Conservation (phyloP, 2,888 invertebrate species). For the Coenonympha glycerion region DNA sequence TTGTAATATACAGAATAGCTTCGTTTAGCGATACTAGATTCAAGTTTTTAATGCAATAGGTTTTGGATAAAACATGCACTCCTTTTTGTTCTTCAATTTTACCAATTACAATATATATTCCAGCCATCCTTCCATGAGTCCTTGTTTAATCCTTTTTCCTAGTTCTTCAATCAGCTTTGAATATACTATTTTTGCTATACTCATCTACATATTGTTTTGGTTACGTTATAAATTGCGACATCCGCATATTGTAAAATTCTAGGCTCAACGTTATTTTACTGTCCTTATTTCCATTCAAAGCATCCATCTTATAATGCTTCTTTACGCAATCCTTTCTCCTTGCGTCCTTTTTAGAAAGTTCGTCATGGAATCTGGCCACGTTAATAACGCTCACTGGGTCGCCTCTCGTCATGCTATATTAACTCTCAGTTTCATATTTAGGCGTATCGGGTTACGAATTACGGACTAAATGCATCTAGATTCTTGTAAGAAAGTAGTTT, state of each 20-base stretch:
- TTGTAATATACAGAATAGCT: no score
- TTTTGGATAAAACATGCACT: no score
- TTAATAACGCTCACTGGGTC: conserved; percentile 2
- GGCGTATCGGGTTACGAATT: background rate
- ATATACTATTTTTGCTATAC: no score
- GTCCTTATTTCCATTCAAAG: background rate
- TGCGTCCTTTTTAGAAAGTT: conserved; percentile 15
- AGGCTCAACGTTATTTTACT: background rate
- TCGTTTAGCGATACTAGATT: no score
- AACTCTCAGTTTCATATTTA: background rate
- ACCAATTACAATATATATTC: no score
- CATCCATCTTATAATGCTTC: conserved; percentile 9
- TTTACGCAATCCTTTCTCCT: conserved; percentile 9
- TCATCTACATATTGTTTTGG: background rate
- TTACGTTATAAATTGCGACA: background rate
- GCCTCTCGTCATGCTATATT: conserved; percentile 7
- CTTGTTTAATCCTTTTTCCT: no score
- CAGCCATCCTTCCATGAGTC: no score
- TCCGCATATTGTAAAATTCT: background rate
- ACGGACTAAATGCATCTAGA: background rate
- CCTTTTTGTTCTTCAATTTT: no score
- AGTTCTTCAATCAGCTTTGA: no score
- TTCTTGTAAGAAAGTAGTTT: background rate
- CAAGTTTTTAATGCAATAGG: no score
- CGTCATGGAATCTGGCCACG: conserved; percentile 10